phyloP scores from a whole-genome alignment of 2,797 vertebrate species.

The Rachycentron canadum region DNA sequence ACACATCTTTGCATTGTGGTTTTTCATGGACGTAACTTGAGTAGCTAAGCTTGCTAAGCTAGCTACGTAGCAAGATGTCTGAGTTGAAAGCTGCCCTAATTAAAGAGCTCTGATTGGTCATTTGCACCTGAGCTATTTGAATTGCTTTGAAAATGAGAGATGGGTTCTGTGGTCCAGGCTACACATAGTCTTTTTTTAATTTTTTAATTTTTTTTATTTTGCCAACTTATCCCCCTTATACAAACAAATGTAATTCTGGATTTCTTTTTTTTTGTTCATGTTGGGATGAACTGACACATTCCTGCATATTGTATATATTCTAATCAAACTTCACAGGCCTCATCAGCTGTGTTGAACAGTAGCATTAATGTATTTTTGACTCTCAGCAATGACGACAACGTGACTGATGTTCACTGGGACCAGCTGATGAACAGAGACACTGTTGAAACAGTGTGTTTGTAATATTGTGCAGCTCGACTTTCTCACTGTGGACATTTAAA shows the following conservation, averaged over 20 bases:
- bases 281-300: slow-evolving; percentile 3
- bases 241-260: not conserved
- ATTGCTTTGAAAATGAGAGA: not conserved
- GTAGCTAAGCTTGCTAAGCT: not conserved
- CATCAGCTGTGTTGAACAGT: slow-evolving; percentile 34
- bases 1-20: not conserved
- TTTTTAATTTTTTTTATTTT: not conserved
- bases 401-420: slow-evolving; percentile 8
- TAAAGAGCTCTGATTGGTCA: not conserved
- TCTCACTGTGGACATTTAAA: slow-evolving; percentile 42
- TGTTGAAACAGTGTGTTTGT: slow-evolving; percentile 37
- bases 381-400: slow-evolving; percentile 30
- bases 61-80: not conserved
- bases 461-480: slow-evolving; percentile 55
- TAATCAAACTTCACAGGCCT: not conserved
- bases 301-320: not conserved
- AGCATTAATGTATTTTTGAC: slow-evolving; percentile 22
- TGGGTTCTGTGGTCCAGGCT: not conserved
- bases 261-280: too few relatives aligned
- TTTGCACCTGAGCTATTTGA: not conserved
- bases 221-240: not conserved
- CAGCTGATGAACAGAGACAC: slow-evolving; percentile 9
- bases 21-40: not conserved
- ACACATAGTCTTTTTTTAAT: not conserved
- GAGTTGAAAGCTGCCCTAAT: not conserved